A percentile compares a stretch with the other conserved stretches of the same genome.
phyloP scores from a whole-genome alignment of 2,888 invertebrate species.

The Eupithecia subumbrata region DNA sequence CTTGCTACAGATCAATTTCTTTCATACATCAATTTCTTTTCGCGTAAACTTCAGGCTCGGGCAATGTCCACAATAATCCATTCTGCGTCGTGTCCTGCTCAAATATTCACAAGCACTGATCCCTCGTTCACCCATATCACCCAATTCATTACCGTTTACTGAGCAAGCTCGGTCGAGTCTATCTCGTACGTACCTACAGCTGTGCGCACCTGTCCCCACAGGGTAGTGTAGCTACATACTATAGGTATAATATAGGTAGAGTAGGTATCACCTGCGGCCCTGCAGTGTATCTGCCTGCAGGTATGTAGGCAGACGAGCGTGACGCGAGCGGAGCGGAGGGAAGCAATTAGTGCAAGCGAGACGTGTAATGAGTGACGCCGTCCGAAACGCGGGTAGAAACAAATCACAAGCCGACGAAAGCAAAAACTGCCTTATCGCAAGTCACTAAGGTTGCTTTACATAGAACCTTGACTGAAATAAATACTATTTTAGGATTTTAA shows the following conservation, averaged over 20 bases:
- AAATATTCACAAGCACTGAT: background rate
- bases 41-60: background rate
- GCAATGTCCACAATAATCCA: background rate
- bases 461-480: constrained; percentile 8
- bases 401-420: constrained; percentile 7
- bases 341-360: constrained; percentile 69
- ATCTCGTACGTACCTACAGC: background rate
- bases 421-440: constrained; percentile 10
- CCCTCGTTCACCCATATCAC: background rate
- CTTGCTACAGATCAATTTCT: background rate
- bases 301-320: constrained; percentile 29
- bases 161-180: background rate
- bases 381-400: constrained; percentile 31
- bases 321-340: constrained; percentile 42
- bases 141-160: background rate
- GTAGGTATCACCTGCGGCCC: background rate
- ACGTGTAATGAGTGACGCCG: constrained; percentile 68
- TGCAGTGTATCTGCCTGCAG: background rate
- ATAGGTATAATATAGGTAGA: too few species aligned
- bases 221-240: background rate
- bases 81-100: background rate
- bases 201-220: background rate
- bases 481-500: constrained; percentile 25
- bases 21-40: background rate
- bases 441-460: constrained; percentile 9